A percentile compares a stretch with the other conserved stretches of the same genome.
Evolutionary conservation across 2,888 invertebrate species (phyloP).

Genomic region (Microdon myrmicae): DNA sequence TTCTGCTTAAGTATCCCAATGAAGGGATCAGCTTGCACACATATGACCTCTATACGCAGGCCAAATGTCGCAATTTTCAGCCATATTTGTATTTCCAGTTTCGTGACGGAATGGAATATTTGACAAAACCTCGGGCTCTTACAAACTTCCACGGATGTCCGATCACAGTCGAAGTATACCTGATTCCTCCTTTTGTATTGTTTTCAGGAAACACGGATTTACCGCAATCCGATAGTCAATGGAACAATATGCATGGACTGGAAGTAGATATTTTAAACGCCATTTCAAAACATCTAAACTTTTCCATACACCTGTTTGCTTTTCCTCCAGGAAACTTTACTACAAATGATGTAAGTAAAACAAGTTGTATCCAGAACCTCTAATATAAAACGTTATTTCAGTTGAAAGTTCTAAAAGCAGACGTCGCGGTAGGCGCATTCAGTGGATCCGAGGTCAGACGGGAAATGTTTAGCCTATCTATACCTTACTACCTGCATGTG

Average conservation of each 20-base stretch:
- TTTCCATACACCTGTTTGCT: conserved; percentile 55
- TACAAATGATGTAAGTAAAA: not conserved
- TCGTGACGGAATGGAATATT: conserved; percentile 24
- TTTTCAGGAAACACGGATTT: conserved; percentile 55
- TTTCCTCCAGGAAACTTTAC: conserved; percentile 54
- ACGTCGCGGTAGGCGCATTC: conserved; percentile 58
- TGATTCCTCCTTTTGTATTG: conserved; percentile 54
- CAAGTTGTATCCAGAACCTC: not conserved
- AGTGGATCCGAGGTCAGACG: conserved; percentile 54
- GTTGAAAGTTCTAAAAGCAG: conserved; percentile 50
- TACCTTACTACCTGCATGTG: conserved; percentile 55
- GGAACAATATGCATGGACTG: conserved; percentile 55
- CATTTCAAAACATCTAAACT: conserved; percentile 54
- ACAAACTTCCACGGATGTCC: conserved; percentile 55
- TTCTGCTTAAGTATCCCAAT: conserved; percentile 49
- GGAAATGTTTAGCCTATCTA: conserved; percentile 53
- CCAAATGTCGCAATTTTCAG: conserved; percentile 40
- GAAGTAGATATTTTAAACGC: conserved; percentile 58
- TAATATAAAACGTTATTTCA: conserved; percentile 31
- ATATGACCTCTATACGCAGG: conserved; percentile 21
- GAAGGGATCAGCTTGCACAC: conserved; percentile 41
- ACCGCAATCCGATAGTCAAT: conserved; percentile 39
- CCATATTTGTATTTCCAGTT: conserved; percentile 54
- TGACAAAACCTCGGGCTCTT: conserved; percentile 41
- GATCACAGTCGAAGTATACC: conserved; percentile 54